Conservation (phyloP, 2,113 vertebrate species). For the Grantiella picta region DNA sequence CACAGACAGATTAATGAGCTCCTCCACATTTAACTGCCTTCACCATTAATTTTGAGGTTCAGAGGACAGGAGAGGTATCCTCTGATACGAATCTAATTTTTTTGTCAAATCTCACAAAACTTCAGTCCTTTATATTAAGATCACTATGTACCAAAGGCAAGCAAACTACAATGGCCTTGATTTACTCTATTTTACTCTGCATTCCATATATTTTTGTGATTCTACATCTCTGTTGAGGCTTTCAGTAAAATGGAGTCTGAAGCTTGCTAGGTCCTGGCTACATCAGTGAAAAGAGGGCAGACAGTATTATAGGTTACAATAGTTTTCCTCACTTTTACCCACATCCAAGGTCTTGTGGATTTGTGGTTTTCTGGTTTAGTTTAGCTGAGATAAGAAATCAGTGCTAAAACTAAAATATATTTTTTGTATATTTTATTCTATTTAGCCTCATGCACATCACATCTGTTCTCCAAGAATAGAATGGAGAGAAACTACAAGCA, state of each 20-base stretch:
- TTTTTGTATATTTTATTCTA: background rate
- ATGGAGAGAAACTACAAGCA: background rate
- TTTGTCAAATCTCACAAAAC: background rate
- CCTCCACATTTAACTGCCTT: conserved; percentile 46
- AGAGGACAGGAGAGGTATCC: background rate
- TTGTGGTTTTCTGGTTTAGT: background rate
- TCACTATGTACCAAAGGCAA: background rate
- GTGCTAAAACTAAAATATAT: background rate
- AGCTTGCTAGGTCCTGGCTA: background rate
- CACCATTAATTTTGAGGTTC: background rate
- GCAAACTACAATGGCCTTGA: background rate
- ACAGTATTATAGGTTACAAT: background rate
- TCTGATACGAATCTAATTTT: background rate
- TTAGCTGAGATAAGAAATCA: background rate
- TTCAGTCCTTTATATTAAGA: background rate
- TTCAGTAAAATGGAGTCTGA: background rate
- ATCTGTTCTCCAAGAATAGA: background rate
- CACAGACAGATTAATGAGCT: conserved; percentile 59
- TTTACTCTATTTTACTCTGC: background rate
- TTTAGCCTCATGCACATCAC: background rate
- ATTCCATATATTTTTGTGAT: background rate
- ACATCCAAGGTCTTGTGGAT: background rate
- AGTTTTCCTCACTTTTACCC: background rate
- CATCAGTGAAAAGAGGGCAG: background rate
- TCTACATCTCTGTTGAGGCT: background rate